Base-by-base conservation (phyloP, 2,888 invertebrate genomes). In the Drosophila buzzatii region DNA sequence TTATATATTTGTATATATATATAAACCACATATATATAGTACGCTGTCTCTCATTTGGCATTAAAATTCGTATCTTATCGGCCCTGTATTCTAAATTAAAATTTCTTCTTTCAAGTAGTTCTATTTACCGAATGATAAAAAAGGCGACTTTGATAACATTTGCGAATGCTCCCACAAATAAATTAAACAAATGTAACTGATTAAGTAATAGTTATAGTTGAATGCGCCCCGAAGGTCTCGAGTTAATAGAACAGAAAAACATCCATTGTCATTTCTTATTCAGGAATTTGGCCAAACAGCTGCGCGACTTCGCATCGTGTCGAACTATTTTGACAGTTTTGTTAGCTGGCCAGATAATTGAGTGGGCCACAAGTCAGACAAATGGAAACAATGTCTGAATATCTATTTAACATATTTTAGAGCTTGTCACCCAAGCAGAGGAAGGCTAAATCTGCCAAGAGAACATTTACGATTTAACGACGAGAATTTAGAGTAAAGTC, bases 61-160 rank as follows among this genome's bases (percentile, higher is more conserved):
- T 74, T 60, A 53, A 35, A 10, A 41, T 23, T 9, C 68, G 16
- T 76, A 77, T 77, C 76, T 77, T 77, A 77, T 77, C 76, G 47
- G 23, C 20, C 7, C 20, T 56, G 57, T 65, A 68, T 65, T 82
- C 56, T 73, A 85, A 84, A 84, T 84, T 84, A 84, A 83, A 85
- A 82, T 76, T 73, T 79, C 70, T 55, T 76, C 65, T 51, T 67
- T 64, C 61, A 80, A 61, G 57, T 80, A 64, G 69, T 70, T 60
- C 52, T 42, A 70, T 60, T 66, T 73, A 59, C 78, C 70, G 73
- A 73, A 70, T 61, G 79, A 77, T 77, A 77, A 76, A 76, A 77
- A n/a, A 8, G 9, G 55, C 35, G 1, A 45, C 8, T 57, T 10
- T 53, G 78, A 76, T 76, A 76, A 63, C 62, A 60, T 37, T 51